Evolutionary conservation across 2,113 vertebrate genomes (phyloP).

Genomic region (Alaudala cheleensis): DNA sequence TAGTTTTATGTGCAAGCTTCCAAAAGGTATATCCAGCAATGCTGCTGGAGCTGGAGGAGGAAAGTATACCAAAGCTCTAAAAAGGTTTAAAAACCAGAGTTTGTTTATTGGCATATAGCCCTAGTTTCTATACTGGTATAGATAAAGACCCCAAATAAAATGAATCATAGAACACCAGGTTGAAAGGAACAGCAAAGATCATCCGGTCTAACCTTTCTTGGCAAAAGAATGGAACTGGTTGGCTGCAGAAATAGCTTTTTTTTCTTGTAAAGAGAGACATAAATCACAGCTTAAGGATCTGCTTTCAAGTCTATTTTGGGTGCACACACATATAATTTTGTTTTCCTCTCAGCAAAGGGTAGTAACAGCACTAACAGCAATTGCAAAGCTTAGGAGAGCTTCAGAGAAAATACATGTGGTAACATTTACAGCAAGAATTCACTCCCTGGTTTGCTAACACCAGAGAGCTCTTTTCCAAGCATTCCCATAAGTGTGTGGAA

Average conservation of each 20-base stretch:
- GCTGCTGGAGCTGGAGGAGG: not conserved
- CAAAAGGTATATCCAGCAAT: not conserved
- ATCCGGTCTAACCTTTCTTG: not conserved
- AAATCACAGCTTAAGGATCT: not conserved
- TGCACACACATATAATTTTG: not conserved
- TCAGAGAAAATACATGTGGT: not conserved
- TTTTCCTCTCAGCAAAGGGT: not conserved
- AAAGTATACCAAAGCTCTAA: not conserved
- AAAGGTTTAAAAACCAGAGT: not conserved
- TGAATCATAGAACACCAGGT: not conserved
- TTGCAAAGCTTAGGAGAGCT: not conserved
- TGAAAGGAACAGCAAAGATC: not conserved
- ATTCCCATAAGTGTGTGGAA: not conserved
- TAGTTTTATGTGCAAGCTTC: not conserved
- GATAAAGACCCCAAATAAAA: not conserved
- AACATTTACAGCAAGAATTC: not conserved
- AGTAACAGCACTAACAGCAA: not conserved
- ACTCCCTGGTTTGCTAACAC: not conserved
- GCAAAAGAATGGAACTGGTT: not conserved
- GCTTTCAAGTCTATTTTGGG: not conserved
- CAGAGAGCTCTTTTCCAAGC: not conserved
- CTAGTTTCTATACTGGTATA: not conserved
- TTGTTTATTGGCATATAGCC: not conserved
- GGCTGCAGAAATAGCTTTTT: not conserved
- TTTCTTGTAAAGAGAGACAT: not conserved